phyloP scores from a whole-genome alignment of 1,140 invertebrate genomes.

The Caenorhabditis latens region DNA sequence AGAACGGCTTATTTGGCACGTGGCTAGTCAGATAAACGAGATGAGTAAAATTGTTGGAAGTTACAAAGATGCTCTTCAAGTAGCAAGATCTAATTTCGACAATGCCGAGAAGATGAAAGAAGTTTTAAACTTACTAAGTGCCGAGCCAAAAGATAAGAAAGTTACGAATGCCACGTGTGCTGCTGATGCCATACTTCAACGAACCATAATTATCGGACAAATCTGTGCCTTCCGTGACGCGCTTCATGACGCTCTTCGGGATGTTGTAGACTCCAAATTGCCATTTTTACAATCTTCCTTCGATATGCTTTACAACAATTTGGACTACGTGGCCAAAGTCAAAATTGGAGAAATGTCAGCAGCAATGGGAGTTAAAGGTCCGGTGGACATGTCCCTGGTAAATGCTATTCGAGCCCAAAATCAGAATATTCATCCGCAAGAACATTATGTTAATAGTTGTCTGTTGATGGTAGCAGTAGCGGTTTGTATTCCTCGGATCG shows the following conservation, averaged over 20 bases:
- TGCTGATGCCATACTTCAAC: slow-evolving; percentile 83
- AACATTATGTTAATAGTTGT: slow-evolving; percentile 93
- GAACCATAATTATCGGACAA: slow-evolving; percentile 97
- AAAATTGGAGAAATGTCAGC: slow-evolving; percentile 96
- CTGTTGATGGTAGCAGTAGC: slow-evolving; percentile 98
- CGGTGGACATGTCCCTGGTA: slow-evolving; percentile 93
- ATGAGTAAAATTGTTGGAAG: slow-evolving; percentile 82
- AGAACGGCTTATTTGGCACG: slow-evolving; percentile 97
- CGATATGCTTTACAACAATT: slow-evolving; percentile 91
- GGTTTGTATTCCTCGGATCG: slow-evolving; percentile 95
- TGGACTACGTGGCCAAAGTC: slow-evolving; percentile 90
- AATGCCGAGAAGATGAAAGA: slow-evolving; percentile 98
- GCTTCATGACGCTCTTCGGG: slow-evolving; percentile 87
- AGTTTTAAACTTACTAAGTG: slow-evolving; percentile 84
- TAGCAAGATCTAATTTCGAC: slow-evolving; percentile 94
- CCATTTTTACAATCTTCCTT: slow-evolving; percentile 80
- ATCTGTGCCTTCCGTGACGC: slow-evolving; percentile 94
- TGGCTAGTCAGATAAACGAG: slow-evolving; percentile 96
- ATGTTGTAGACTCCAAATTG: slow-evolving; percentile 44
- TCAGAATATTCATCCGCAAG: slow-evolving; percentile 81
- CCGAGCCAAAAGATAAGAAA: slow-evolving; percentile 61
- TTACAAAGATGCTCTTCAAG: slow-evolving; percentile 89
- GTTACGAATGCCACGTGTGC: slow-evolving; percentile 46
- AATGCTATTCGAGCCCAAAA: slow-evolving; percentile 87
- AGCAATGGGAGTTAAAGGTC: slow-evolving; percentile 90